A percentile compares a stretch with the other conserved stretches of the same genome.
These are phyloP conservation scores for Simalia tracyae DNA, from an alignment of 2,797 vertebrate genomes.

Conservation along the genomic window DNA sequence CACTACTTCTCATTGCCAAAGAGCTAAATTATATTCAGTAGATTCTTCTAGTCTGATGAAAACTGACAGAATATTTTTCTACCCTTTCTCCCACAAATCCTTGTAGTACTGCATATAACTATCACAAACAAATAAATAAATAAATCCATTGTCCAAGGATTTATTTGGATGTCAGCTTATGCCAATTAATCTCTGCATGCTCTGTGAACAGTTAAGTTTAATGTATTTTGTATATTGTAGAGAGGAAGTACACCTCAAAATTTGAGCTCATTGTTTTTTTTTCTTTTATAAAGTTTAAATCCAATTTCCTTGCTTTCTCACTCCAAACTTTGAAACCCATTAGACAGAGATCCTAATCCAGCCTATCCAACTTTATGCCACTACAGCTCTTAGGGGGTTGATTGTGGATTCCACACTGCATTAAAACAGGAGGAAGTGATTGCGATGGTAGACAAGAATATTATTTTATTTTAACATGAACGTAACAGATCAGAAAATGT, in stretches of 20 bases:
- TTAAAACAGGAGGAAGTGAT: not conserved
- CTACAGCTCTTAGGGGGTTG: not conserved
- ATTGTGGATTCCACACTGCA: not conserved
- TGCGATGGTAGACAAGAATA: not conserved
- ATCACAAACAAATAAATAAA: not conserved
- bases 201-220: not conserved
- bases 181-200: not conserved
- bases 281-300: not conserved
- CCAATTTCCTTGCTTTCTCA: not conserved
- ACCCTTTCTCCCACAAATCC: not conserved
- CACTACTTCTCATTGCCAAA: not conserved
- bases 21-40: not conserved
- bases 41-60: not conserved
- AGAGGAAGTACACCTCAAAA: not conserved
- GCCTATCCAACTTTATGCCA: not conserved
- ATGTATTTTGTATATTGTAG: not conserved
- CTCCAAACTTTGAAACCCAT: not conserved
- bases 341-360: not conserved
- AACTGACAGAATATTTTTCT: not conserved
- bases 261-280: not conserved
- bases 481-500: not conserved
- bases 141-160: not conserved
- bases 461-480: not conserved
- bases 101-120: not conserved
- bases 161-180: not conserved